A percentile compares a stretch with the other conserved stretches of the same genome.
Conservation (phyloP, 2,113 vertebrate species). For the Stegastes partitus region DNA sequence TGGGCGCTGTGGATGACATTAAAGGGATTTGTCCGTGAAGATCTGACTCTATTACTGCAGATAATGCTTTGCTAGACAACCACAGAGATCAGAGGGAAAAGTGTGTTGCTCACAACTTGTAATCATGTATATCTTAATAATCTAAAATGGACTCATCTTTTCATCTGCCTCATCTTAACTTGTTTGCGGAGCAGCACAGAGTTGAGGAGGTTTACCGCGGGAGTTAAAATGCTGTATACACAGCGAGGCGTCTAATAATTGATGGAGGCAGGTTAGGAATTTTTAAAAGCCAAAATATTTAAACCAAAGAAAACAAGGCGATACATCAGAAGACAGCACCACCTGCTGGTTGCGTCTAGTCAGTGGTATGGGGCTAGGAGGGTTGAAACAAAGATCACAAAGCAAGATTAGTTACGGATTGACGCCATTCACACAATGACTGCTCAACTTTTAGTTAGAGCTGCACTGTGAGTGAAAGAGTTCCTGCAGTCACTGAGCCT, state of each 20-base stretch:
- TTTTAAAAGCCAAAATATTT: constrained; percentile 40
- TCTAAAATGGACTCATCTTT: constrained; percentile 59
- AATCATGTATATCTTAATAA: constrained; percentile 72
- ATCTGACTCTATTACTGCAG: constrained; percentile 78
- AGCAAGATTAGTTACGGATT: constrained; percentile 4
- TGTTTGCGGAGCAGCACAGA: constrained; percentile 17
- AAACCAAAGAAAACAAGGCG: constrained; percentile 23
- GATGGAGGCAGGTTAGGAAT: constrained; percentile 2
- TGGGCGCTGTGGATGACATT: constrained; percentile 76
- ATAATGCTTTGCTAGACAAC: constrained; percentile 76
- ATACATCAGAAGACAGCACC: constrained; percentile 83
- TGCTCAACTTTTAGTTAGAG: too few relatives aligned
- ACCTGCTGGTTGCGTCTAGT: constrained; percentile 78
- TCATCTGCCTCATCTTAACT: constrained; percentile 44
- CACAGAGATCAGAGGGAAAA: constrained; percentile 73
- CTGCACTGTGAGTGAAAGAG: constrained; percentile 20
- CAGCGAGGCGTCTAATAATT: constrained; percentile 8
- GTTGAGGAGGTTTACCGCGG: not conserved
- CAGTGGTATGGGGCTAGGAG: constrained; percentile 39
- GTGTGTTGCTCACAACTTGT: constrained; percentile 65
- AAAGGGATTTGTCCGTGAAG: constrained; percentile 81
- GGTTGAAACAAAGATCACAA: constrained; percentile 7
- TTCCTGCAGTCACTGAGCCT: not conserved
- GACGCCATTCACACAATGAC: too few relatives aligned
- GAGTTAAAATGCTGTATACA: constrained; percentile 11